Conservation (phyloP, 2,797 vertebrate species). For the Menidia menidia region DNA sequence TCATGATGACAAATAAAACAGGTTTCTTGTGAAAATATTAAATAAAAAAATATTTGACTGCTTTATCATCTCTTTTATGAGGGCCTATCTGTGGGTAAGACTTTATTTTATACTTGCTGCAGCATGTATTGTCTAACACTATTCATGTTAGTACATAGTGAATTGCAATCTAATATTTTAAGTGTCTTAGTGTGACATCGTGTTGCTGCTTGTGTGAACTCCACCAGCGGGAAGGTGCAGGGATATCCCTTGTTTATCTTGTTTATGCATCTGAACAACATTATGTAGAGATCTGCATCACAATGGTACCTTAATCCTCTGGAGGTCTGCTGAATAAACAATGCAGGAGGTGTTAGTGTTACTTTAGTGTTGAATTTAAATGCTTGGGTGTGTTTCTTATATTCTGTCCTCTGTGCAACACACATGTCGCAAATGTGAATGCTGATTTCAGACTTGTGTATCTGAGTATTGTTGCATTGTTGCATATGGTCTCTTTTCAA, state of each 20-base stretch:
- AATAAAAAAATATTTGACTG: not conserved
- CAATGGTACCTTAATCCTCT: slow-evolving; percentile 77
- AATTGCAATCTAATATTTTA: not conserved
- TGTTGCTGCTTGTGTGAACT: slow-evolving; percentile 5
- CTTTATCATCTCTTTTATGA: not conserved
- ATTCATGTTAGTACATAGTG: not conserved
- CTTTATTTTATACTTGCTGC: not conserved
- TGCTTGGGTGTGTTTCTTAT: too few species aligned
- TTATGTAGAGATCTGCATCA: slow-evolving; percentile 76
- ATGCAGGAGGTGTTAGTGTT: slow-evolving; percentile 25
- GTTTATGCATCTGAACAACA: slow-evolving; percentile 72
- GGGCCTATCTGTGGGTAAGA: not conserved
- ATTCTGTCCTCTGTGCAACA: too few species aligned
- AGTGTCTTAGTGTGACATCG: not conserved
- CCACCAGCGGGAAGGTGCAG: slow-evolving; percentile 42
- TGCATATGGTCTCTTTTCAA: not conserved
- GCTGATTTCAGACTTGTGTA: not conserved
- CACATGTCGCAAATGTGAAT: too few species aligned
- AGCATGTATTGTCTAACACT: not conserved
- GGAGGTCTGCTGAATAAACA: slow-evolving; percentile 75
- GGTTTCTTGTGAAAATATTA: too few species aligned
- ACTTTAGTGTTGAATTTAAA: not conserved
- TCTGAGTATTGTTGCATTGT: not conserved
- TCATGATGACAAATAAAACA: not conserved
- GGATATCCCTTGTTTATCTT: slow-evolving; percentile 70